Conservation (phyloP, 2,888 invertebrate species). For the Paralinhomoeus sp. region DNA sequence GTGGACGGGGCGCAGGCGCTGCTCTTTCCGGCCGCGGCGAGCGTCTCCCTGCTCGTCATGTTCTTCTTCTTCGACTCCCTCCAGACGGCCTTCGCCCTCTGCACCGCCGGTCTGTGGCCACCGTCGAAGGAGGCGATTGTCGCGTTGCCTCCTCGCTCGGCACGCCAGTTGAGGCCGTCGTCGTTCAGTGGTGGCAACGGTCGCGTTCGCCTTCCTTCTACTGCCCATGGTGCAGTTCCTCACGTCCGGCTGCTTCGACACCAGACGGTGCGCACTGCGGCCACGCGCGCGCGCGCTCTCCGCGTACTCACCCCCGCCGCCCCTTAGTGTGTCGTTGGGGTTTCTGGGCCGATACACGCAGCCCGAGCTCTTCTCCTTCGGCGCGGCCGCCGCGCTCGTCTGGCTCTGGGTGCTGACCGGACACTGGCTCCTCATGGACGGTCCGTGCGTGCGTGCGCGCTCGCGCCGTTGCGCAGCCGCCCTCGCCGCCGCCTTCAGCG, state of each 20-base stretch:
- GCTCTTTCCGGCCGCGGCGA: conserved; percentile 81
- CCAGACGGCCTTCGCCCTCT: conserved; percentile 58
- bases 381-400: conserved; percentile 69
- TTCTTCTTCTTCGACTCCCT: conserved; percentile 97
- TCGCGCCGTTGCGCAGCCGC: conserved; percentile 16
- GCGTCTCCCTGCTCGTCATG: conserved; percentile 81
- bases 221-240: conserved; percentile 93
- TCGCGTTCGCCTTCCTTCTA: conserved; percentile 78
- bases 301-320: neutral
- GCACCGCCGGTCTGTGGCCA: conserved; percentile 63
- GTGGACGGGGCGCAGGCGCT: conserved; percentile 88
- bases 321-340: conserved; percentile 50
- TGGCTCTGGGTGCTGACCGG: conserved; percentile 93
- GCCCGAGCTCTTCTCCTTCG: conserved; percentile 75
- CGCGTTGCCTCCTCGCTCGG: too few species aligned
- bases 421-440: conserved; percentile 93
- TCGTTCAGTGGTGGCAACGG: conserved; percentile 57
- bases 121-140: too few species aligned
- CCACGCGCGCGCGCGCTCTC: too few species aligned
- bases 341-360: conserved; percentile 78
- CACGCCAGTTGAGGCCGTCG: neutral
- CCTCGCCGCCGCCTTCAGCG: too few species aligned
- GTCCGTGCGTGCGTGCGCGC: too few species aligned
- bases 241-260: conserved; percentile 47
- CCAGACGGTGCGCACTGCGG: too few species aligned